These are phyloP conservation scores for Nemotelus nigrinus DNA, from an alignment of 2,888 invertebrate species.

Conservation along the genomic window DNA sequence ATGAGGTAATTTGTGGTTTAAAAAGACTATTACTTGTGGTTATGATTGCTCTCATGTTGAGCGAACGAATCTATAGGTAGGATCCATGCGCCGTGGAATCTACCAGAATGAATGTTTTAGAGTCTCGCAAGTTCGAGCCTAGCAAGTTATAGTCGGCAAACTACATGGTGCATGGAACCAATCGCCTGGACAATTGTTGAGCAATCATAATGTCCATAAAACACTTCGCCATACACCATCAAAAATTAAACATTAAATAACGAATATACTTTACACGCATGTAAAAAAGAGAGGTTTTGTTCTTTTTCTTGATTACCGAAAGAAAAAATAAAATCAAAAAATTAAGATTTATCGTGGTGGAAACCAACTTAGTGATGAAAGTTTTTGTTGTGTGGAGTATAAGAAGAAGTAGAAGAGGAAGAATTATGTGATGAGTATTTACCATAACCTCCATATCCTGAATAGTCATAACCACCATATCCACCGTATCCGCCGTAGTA, in stretches of 20 bases:
- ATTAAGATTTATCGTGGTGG: constrained; percentile 30
- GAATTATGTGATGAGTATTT: constrained; percentile 64
- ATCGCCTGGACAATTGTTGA: background rate
- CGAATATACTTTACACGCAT: constrained; percentile 41
- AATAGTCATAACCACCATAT: constrained; percentile 83
- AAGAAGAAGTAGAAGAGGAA: constrained; percentile 51
- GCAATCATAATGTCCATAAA: constrained; percentile 42
- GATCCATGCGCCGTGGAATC: too few species aligned
- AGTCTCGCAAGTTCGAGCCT: too few species aligned
- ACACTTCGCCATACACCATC: constrained; percentile 50
- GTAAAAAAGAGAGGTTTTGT: constrained; percentile 46
- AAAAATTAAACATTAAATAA: constrained; percentile 45
- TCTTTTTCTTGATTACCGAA: constrained; percentile 52
- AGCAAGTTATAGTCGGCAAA: background rate
- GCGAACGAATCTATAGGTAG: too few species aligned
- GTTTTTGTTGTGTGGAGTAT: constrained; percentile 62
- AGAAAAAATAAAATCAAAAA: constrained; percentile 32
- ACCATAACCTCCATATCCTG: constrained; percentile 85
- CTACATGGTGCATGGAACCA: background rate
- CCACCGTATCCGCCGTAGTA: constrained; percentile 81
- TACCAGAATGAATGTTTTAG: too few species aligned
- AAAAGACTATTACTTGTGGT: constrained; percentile 32
- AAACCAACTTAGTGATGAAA: constrained; percentile 59
- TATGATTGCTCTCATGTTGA: constrained; percentile 29
- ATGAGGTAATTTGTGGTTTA: constrained; percentile 44